Conservation (phyloP, 1,140 invertebrate genomes). For the Hestina assimilis region DNA sequence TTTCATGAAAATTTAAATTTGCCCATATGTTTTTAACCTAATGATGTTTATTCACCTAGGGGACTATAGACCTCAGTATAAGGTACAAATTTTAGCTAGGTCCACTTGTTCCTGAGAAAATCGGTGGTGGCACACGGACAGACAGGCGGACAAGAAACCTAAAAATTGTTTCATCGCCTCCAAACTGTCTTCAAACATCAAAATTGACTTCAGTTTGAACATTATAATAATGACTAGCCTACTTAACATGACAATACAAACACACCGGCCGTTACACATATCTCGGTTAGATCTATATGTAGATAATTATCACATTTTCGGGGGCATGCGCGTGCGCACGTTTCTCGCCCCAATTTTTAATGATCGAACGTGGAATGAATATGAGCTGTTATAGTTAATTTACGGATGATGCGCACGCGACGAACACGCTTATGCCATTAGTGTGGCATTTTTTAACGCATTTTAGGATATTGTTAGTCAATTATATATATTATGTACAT, state of each 20-base stretch:
- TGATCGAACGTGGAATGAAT: conserved; percentile 41
- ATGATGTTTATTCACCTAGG: too few species aligned
- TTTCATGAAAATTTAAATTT: too few species aligned
- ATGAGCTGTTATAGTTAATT: conserved; percentile 43
- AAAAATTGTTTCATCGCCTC: too few species aligned
- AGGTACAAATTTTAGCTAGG: too few species aligned
- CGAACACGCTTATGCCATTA: background rate
- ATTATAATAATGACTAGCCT: background rate
- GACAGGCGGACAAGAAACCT: too few species aligned
- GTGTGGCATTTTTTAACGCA: conserved; percentile 2
- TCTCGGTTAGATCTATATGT: conserved; percentile 43
- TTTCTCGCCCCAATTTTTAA: conserved; percentile 43
- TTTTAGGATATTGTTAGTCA: background rate
- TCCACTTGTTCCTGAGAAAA: too few species aligned
- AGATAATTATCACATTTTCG: conserved; percentile 37
- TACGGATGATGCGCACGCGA: conserved; percentile 39
- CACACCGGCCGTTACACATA: conserved; percentile 39
- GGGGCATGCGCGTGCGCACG: conserved; percentile 31
- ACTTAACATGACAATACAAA: conserved; percentile 31
- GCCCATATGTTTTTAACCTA: too few species aligned
- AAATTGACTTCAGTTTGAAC: too few species aligned
- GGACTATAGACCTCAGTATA: too few species aligned
- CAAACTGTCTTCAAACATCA: too few species aligned
- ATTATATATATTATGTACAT: background rate
- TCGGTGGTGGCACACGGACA: too few species aligned